Evolutionary conservation across 1,140 invertebrate species (phyloP), one percentile per base, ranked within the genome.

Genomic region (Rhyzopertha dominica): DNA sequence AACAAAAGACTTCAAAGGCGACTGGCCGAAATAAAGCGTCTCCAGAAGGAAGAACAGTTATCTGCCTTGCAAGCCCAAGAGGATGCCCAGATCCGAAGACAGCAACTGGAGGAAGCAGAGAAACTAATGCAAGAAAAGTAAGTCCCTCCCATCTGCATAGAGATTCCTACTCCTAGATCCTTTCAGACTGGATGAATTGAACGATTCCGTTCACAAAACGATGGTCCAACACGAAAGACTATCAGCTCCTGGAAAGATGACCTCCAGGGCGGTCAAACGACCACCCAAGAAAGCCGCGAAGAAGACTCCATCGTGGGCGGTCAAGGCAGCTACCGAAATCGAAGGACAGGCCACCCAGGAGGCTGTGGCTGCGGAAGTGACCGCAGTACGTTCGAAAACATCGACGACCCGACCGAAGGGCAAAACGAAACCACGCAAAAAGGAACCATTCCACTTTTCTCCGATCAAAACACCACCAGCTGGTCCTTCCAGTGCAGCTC

Each of bases 1-100:
- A 56, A 56, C 25, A 28, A 29, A 20, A 41, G 53, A n/a, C 26
- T 56, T 3, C 43, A 53, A 18, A 18, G 29, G 10, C 36, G 51
- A 23, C 29, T 56, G 1, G 40, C 47, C 1, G 20, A 48, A 3
- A 37, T 56, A 10, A 53, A 51, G 22, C 9, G 28, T 1, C 25
- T 51, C 9, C 51, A 51, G 8, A 39, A 43, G 17, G 22, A 22
- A 10, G 54, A 56, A 28, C 36, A 36, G 4, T 25, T 7, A n/a
- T 14, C n/a, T 2, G 31, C 47, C 0, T n/a, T 40, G 10, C 31
- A 38, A 23, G 40, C 28, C 22, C 30, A 30, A 2, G 22, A 16
- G 18, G 37, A 43, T 23, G 52, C 51, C 17, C 40, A 53, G 19
- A 31, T 26, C 10, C 41, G 42, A 26, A 28, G 34, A 17, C 31